These are phyloP conservation scores for Aromia moschata DNA, from an alignment of 2,888 invertebrate species.

Conservation along the genomic window DNA sequence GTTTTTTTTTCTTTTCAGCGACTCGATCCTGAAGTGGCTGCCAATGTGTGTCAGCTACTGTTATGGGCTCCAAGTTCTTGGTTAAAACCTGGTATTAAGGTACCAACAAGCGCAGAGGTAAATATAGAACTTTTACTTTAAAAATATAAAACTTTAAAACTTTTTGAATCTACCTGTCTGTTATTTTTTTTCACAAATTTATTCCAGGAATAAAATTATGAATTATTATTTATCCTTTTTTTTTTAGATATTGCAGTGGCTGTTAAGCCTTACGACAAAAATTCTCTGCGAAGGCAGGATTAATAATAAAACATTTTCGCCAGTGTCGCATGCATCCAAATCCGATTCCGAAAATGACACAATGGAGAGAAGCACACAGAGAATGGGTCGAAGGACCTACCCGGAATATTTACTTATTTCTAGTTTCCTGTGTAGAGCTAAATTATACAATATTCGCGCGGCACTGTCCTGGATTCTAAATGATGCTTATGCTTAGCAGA, in stretches of 20 bases:
- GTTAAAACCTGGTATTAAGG: conserved; percentile 65
- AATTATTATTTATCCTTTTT: no score
- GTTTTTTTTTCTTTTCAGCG: conserved; percentile 53
- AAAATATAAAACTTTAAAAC: no score
- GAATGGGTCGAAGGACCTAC: conserved; percentile 69
- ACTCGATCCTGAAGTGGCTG: conserved; percentile 74
- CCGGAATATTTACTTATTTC: conserved; percentile 78
- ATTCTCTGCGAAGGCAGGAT: conserved; percentile 71
- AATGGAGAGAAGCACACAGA: conserved; percentile 14
- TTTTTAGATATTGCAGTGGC: conserved; percentile 76
- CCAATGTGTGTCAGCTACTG: conserved; percentile 77
- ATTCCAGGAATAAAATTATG: no score
- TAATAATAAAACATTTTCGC: conserved; percentile 44
- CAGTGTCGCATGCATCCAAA: background rate
- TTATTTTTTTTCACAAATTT: no score
- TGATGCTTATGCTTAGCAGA: conserved; percentile 47
- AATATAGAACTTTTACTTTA: no score
- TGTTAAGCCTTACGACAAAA: conserved; percentile 78
- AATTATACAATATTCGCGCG: conserved; percentile 68
- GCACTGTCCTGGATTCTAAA: conserved; percentile 74
- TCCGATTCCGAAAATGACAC: conserved; percentile 11
- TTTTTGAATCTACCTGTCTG: no score
- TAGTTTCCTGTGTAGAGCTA: conserved; percentile 73
- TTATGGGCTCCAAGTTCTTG: conserved; percentile 80
- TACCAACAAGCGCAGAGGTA: conserved; percentile 74